Evolutionary conservation across 2,888 invertebrate genomes (phyloP).

Genomic region (Cosmia trapezina): DNA sequence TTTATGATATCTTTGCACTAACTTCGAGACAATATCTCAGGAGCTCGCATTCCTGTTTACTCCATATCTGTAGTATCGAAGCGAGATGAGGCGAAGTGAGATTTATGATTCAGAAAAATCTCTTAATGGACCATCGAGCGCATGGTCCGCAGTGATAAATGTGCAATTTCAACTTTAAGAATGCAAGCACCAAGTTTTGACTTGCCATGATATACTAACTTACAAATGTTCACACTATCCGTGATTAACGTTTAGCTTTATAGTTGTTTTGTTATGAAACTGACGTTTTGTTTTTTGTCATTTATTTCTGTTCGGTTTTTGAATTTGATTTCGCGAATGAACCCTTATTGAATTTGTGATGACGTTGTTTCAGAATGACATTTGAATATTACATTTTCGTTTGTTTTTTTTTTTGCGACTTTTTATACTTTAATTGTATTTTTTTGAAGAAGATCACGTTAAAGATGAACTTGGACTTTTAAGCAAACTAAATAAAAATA

Average conservation of each 20-base stretch:
- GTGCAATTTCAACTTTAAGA: constrained; percentile 89
- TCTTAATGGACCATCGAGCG: constrained; percentile 89
- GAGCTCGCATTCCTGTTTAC: constrained; percentile 78
- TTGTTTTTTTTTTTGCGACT: background rate
- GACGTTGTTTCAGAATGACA: constrained; percentile 6
- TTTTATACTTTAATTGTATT: background rate
- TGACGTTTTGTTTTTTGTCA: constrained; percentile 21
- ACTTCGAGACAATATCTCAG: constrained; percentile 68
- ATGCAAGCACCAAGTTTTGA: constrained; percentile 89
- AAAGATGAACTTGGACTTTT: background rate
- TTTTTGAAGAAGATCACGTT: background rate
- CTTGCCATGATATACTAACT: constrained; percentile 86
- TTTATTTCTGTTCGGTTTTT: constrained; percentile 21
- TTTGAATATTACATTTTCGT: constrained; percentile 20
- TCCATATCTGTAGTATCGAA: constrained; percentile 86
- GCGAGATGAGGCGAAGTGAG: constrained; percentile 88
- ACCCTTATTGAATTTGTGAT: constrained; percentile 30
- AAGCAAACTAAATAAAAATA: background rate
- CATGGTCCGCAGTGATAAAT: constrained; percentile 88
- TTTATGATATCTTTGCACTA: constrained; percentile 62
- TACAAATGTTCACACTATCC: constrained; percentile 77
- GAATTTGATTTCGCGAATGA: constrained; percentile 23
- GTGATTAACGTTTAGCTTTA: constrained; percentile 74
- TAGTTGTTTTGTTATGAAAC: constrained; percentile 45
- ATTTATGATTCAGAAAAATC: constrained; percentile 90